Base-by-base conservation (phyloP, 2,888 invertebrate genomes). In the Polydrusus tereticollis region DNA sequence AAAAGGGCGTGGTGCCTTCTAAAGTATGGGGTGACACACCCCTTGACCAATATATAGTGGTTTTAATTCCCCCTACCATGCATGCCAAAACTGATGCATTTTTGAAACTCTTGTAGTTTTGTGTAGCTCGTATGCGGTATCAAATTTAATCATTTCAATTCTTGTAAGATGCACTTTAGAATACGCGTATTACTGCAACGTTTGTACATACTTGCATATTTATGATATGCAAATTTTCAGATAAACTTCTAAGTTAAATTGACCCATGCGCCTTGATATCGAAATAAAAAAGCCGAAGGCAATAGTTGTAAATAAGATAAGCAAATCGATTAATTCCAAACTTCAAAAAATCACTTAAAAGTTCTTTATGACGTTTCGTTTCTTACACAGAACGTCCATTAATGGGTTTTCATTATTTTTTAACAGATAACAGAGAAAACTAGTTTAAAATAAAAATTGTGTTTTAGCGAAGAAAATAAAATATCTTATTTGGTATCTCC, bases 261-360 rank as follows among this genome's bases (percentile, higher is more conserved):
- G 8, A 21, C 23, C 45, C 59, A 67, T 36, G 57, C 47, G 38
- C 45, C 36, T 65, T 18, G 43, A 41, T 67, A 50, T 59, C 59
- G 26, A 47, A 59, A 59, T 14, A 47, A 23, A 38, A 67, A 59
- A 67, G 21, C 29, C 33, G 23, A 50, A 63, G 41, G 63, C 69
- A 69, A 69, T 69, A 57, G 57, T 45, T 63, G 69, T 63, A 69
- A 69, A 69, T 69, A 63, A 69, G 69, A 69, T 64, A 69, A 63
- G 36, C 21, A 63, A 57, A 69, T 57, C 63, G 43, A 63, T 63
- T 57, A 69, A 69, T 63, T 58, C 20, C 8, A 14, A 36, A 21
- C 7, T 50, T 29, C 4, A 36, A 47, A 66, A 58, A 43, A 55
- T 23, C 18, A 26, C n/a, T 16, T 43, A 14, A 14, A 23, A 52